Conservation (phyloP, 2,113 vertebrate genomes). For the Galeopterus variegatus region DNA sequence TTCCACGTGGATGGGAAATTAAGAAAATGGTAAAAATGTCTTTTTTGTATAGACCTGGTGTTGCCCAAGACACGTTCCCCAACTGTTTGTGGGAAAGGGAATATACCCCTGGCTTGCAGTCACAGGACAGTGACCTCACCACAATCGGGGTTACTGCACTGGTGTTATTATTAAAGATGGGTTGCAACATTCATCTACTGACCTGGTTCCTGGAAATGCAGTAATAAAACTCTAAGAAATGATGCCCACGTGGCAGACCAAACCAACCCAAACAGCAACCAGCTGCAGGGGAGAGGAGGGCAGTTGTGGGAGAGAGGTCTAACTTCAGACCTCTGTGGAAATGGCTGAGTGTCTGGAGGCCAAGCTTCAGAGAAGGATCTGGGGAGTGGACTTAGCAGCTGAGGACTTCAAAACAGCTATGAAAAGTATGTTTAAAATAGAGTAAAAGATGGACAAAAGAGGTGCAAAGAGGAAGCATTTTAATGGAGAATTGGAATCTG, state of each 20-base stretch:
- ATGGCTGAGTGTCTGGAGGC: fast-evolving
- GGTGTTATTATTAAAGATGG: not conserved
- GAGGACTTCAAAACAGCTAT: not conserved
- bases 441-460: not conserved
- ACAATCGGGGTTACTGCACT: fast-evolving
- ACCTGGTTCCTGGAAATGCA: not conserved
- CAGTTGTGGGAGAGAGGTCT: fast-evolving
- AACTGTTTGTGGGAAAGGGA: no score
- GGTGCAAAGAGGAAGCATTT: not conserved
- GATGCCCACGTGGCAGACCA: fast-evolving
- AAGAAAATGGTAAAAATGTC: not conserved
- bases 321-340: not conserved
- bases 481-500: not conserved
- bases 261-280: fast-evolving
- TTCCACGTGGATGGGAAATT: not conserved
- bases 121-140: not conserved
- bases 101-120: not conserved
- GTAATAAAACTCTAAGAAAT: not conserved
- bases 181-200: fast-evolving
- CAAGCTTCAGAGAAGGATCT: not conserved
- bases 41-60: not conserved
- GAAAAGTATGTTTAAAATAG: no score
- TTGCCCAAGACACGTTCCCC: not conserved
- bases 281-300: not conserved
- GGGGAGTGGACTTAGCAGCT: not conserved